Evolutionary conservation across 2,888 invertebrate species (phyloP).

Genomic region (Cepaea hortensis): DNA sequence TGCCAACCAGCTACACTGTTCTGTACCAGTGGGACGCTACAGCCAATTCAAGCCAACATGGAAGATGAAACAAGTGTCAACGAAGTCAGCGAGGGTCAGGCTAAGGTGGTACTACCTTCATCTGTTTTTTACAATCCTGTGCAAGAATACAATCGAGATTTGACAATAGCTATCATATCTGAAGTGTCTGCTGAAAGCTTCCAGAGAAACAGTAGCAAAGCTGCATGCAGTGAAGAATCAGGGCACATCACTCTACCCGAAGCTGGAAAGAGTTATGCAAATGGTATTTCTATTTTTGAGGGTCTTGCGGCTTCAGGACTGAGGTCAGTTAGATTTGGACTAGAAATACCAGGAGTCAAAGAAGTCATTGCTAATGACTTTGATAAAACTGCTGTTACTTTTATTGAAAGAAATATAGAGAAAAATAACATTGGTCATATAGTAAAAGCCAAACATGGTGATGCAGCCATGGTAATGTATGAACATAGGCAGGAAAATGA

Average conservation of each 20-base stretch:
- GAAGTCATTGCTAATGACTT: slow-evolving; percentile 92
- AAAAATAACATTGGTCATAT: slow-evolving; percentile 86
- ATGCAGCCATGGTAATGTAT: slow-evolving; percentile 83
- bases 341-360: slow-evolving; percentile 89
- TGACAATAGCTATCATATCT: slow-evolving; percentile 79
- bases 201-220: not conserved
- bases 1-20: not conserved
- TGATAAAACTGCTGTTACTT: slow-evolving; percentile 87
- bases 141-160: slow-evolving; percentile 94
- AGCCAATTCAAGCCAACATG: not conserved
- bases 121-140: slow-evolving; percentile 96
- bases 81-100: slow-evolving; percentile 50
- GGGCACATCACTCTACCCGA: slow-evolving; percentile 43
- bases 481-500: slow-evolving; percentile 81
- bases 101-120: slow-evolving; percentile 48
- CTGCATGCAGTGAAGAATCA: slow-evolving; percentile 11
- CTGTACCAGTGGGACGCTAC: not conserved
- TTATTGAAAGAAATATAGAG: slow-evolving; percentile 87
- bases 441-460: slow-evolving; percentile 86
- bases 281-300: slow-evolving; percentile 84
- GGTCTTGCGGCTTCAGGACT: slow-evolving; percentile 96
- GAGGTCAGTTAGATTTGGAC: slow-evolving; percentile 95
- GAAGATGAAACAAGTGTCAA: slow-evolving; percentile 25
- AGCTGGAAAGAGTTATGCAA: slow-evolving; percentile 62
- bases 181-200: slow-evolving; percentile 61